phyloP scores from a whole-genome alignment of 2,113 vertebrate species.

The Alethe castanea region DNA sequence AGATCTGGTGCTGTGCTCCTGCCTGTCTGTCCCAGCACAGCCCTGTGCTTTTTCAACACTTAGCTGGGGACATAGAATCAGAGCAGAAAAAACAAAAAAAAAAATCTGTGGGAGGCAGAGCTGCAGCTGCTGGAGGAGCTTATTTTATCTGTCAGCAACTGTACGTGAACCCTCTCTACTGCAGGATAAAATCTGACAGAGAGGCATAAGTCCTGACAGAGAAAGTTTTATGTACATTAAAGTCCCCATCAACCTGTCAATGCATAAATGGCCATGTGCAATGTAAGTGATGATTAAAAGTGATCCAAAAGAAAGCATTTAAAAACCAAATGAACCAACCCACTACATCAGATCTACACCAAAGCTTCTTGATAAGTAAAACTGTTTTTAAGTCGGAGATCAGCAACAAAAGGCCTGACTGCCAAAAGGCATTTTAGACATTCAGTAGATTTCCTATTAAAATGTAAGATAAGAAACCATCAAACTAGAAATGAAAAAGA shows the following conservation, averaged over 20 bases:
- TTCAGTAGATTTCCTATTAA: slow-evolving; percentile 49
- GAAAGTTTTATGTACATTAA: slow-evolving; percentile 57
- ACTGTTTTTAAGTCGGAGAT: slow-evolving; percentile 11
- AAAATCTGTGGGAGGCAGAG: slow-evolving; percentile 25
- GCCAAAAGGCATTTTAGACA: slow-evolving; percentile 53
- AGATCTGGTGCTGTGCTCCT: rapidly evolving
- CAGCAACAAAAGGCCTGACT: slow-evolving; percentile 34
- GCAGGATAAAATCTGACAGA: slow-evolving; percentile 63
- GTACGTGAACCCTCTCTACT: slow-evolving; percentile 41
- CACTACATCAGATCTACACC: slow-evolving; percentile 19
- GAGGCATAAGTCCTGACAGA: slow-evolving; percentile 49
- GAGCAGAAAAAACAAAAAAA: background rate
- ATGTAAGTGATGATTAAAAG: slow-evolving; percentile 49
- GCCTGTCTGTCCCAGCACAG: rapidly evolving
- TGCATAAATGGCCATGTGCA: slow-evolving; percentile 32
- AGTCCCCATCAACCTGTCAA: slow-evolving; percentile 63
- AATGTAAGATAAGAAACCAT: slow-evolving; percentile 40
- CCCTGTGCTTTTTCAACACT: background rate
- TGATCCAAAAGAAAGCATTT: slow-evolving; percentile 49
- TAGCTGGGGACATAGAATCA: background rate
- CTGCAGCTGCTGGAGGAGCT: slow-evolving; percentile 58
- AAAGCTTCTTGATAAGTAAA: slow-evolving; percentile 42
- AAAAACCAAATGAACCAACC: slow-evolving; percentile 26
- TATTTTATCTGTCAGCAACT: slow-evolving; percentile 66
- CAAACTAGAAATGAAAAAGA: slow-evolving; percentile 15